A percentile compares a stretch with the other conserved stretches of the same genome.
phyloP scores from a whole-genome alignment of 1,140 invertebrate species.

The Drosophila orosa region DNA sequence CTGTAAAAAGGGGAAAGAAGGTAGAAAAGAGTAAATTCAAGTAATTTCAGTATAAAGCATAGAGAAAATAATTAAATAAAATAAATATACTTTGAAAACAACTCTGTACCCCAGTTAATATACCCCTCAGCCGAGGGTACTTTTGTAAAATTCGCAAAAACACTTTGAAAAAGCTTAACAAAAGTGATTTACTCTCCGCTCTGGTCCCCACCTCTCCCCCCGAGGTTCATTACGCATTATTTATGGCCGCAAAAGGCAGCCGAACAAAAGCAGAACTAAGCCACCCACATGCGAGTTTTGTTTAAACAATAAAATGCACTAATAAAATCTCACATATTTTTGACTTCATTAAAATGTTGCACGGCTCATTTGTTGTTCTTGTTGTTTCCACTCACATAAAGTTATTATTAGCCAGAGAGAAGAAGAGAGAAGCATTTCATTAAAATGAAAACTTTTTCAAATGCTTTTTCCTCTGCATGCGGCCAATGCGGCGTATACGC shows the following conservation, averaged over 20 bases:
- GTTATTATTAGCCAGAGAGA: constrained; percentile 39
- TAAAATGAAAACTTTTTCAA: constrained; percentile 17
- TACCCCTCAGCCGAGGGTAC: constrained; percentile 5
- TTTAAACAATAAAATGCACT: constrained; percentile 74
- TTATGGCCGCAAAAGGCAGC: constrained; percentile 66
- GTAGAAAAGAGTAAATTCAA: no score
- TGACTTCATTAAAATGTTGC: constrained; percentile 70
- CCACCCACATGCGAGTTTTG: constrained; percentile 16
- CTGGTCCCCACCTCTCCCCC: not conserved
- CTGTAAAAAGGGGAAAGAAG: not conserved
- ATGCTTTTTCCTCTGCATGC: constrained; percentile 7
- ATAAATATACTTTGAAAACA: not conserved
- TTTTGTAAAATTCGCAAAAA: constrained; percentile 40
- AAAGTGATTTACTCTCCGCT: constrained; percentile 55
- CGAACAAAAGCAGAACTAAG: constrained; percentile 13
- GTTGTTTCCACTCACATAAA: constrained; percentile 27
- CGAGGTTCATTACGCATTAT: constrained; percentile 65
- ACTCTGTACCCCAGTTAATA: not conserved
- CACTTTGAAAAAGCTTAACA: constrained; percentile 45
- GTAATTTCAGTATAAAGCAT: not conserved
- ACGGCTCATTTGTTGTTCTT: constrained; percentile 30
- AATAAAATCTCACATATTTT: constrained; percentile 75
- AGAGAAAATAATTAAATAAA: not conserved
- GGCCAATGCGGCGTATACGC: constrained; percentile 11
- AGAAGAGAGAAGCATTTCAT: constrained; percentile 22